Evolutionary conservation across 2,797 vertebrate species (phyloP).

Genomic region (Bradypus variegatus): DNA sequence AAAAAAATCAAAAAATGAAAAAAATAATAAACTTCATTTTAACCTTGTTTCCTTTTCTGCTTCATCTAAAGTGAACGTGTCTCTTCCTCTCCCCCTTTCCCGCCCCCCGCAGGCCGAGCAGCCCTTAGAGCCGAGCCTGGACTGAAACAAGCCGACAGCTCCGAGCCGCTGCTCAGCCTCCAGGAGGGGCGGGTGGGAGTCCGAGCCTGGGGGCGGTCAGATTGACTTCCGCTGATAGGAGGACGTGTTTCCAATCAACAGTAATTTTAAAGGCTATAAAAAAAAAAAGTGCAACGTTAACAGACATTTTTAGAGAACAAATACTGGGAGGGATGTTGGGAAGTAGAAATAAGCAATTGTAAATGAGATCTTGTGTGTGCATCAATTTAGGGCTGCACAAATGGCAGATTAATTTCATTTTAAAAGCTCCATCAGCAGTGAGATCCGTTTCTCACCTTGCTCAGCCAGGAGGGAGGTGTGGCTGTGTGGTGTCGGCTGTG

Average conservation of each 20-base stretch:
- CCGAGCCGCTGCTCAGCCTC: rapidly evolving
- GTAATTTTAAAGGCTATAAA: conserved; percentile 40
- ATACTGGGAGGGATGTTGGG: background rate
- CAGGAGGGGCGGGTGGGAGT: background rate
- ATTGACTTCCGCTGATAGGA: background rate
- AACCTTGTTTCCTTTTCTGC: conserved; percentile 77
- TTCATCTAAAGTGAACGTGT: conserved; percentile 66
- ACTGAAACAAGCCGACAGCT: background rate
- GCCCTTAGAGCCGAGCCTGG: background rate
- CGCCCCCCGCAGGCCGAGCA: rapidly evolving
- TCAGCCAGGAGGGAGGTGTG: background rate
- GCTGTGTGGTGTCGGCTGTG: background rate
- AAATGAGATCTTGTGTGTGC: conserved; percentile 15
- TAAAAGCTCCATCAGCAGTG: background rate
- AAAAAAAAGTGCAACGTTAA: conserved; percentile 31
- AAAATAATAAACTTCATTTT: conserved; percentile 84
- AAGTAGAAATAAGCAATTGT: conserved; percentile 41
- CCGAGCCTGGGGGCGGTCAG: no score
- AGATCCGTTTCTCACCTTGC: background rate
- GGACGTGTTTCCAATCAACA: background rate
- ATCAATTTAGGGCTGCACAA: conserved; percentile 24
- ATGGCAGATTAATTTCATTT: background rate
- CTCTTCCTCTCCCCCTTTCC: background rate
- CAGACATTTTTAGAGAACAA: conserved; percentile 32
- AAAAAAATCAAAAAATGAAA: conserved; percentile 74